Evolutionary conservation across 2,888 invertebrate genomes (phyloP), one percentile per base, ranked within the genome.

Genomic region (Mesorhabditis spiculigera): DNA sequence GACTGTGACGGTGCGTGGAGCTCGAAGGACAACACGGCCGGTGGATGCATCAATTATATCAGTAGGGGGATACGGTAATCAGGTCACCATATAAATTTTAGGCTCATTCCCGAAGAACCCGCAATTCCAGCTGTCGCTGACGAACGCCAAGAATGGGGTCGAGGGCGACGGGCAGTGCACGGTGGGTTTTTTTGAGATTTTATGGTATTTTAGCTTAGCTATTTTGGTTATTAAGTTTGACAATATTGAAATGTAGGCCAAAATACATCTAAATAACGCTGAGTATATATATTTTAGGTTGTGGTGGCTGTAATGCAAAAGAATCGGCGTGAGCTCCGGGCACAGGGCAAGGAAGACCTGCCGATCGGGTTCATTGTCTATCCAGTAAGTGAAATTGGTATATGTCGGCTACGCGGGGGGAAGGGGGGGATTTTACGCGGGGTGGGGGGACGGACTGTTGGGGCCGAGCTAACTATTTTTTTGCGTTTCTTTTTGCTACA

Each of bases 301-400:
- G 93, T 97, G 84, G 91, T 95, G 43, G 95, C 93, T 0, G 89
- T 97, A 4, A 94, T 96, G 93, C 82, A 82, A 63, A 96, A 97
- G 88, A 95, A 76, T 65, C 45, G 75, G 61, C 28, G 96, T 78
- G 91, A 93, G 5, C 91, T 93, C 82, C 90, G 93, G 4, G 91
- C 92, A 86, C 91, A 92, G 86, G 96, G 96, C 0, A 90, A 92
- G 61, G 96, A 96, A 86, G 91, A 93, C 84, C 90, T 97, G 41
- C 94, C 95, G 43, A 92, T 97, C 75, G 97, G 97, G 70, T 98
- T 95, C 88, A 94, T 94, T 8, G 91, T 97, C 79, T 97, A 96
- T 88, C 91, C 86, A 58, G 67, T 72, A 42, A 16, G 16, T 16
- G 3, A 28, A 28, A 28, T 28, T n/a, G n/a, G n/a, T n/a, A n/a